Evolutionary conservation across 1,140 invertebrate species (phyloP), one percentile per base, ranked within the genome.

Genomic region (Conus ventricosus): DNA sequence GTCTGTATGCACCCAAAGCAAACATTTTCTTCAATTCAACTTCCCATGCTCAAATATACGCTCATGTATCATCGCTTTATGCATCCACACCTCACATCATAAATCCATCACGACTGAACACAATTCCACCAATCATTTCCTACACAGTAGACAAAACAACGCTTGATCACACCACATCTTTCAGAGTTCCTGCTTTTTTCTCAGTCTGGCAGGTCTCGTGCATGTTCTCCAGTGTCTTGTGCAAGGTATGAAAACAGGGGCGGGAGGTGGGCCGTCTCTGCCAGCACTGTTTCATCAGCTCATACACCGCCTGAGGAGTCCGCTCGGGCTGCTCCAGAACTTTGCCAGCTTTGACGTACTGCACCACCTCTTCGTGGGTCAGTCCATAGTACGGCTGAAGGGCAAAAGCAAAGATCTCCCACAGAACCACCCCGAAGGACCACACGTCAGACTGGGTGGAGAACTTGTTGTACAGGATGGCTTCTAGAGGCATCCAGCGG

Each of bases 361-460:
- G 97, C 90, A 99, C 98, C 0, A 99, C 99, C 89, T 95, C 93
- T 95, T 99, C 98, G 94, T 99, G 99, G 91, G 97, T 98, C 95
- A 98, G 98, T 17, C 98, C 98, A 93, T 97, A 98, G 93, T 98
- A 98, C 1, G 98, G 98, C 96, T 99, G 98, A 87, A 99, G 96
- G 15, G 98, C 99, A 95, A 98, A 99, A 91, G 98, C 98, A 93
- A 99, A 99, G 67, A 99, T 98, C 96, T 99, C 99, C 99, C 98
- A 99, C 4, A 99, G 95, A 39, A 99, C 97, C 63, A 99, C 98
- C 13, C 99, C 99, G 95, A 98, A 99, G 76, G 98, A 99, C 99
- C 99, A 99, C 17, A 99, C 98, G 95, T 99, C 99, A 87, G 98
- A 99, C 95, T 99, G 98, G 0, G 98, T 98, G 4, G 98, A 99